Evolutionary conservation across 1,140 invertebrate genomes (phyloP).

Genomic region (Leptopilina boulardi): DNA sequence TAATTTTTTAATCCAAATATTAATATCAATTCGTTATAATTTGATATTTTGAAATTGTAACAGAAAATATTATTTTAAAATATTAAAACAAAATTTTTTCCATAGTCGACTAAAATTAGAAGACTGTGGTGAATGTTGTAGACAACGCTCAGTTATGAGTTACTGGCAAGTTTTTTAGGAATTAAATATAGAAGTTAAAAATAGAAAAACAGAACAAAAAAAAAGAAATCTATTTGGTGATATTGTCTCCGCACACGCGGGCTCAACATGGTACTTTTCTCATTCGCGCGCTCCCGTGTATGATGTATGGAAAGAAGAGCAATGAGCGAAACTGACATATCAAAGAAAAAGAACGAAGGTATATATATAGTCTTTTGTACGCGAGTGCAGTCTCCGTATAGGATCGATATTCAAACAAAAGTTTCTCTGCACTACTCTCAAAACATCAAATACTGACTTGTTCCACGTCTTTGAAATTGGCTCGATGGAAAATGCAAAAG

Average conservation of each 20-base stretch:
- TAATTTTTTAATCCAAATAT: too few relatives aligned
- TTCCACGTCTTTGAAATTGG: slow-evolving; percentile 4
- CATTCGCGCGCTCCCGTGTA: background rate
- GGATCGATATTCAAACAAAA: slow-evolving; percentile 17
- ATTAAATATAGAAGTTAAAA: background rate
- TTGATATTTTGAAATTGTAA: too few relatives aligned
- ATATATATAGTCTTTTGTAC: background rate
- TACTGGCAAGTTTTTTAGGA: background rate
- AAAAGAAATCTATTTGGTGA: slow-evolving; percentile 2
- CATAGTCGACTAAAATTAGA: too few relatives aligned
- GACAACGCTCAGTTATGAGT: background rate
- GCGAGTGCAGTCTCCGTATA: background rate
- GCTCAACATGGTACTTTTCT: background rate
- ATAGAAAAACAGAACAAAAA: background rate
- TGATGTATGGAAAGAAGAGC: background rate
- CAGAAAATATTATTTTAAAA: too few relatives aligned
- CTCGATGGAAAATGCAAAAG: background rate
- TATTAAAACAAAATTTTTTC: too few relatives aligned
- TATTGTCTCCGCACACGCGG: slow-evolving; percentile 1
- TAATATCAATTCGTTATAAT: too few relatives aligned
- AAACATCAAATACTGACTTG: background rate
- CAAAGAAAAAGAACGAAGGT: background rate
- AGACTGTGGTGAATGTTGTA: too few relatives aligned
- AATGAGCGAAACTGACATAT: background rate
- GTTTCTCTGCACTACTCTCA: background rate